A percentile compares a stretch with the other conserved stretches of the same genome.
Conservation (phyloP, 2,113 vertebrate species). For the Chlorocebus sabaeus region DNA sequence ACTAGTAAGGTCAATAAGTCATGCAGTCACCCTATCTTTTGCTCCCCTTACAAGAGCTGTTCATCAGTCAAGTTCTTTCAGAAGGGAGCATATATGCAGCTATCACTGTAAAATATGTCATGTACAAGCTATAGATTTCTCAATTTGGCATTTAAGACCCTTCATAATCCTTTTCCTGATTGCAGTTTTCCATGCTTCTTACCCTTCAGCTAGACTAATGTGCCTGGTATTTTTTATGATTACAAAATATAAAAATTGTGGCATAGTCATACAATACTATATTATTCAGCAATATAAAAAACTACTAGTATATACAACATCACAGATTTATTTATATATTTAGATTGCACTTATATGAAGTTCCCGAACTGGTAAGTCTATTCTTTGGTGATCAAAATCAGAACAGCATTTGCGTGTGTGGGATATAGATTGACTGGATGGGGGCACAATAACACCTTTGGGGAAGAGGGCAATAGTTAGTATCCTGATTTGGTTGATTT, state of each 20-base stretch:
- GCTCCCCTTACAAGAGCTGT: background rate
- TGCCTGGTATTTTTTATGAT: background rate
- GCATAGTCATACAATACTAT: no score
- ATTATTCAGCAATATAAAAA: no score
- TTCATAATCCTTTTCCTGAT: background rate
- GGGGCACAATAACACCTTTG: no score
- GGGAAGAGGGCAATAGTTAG: no score
- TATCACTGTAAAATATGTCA: background rate
- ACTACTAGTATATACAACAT: no score
- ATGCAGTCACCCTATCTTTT: background rate
- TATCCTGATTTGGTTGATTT: no score
- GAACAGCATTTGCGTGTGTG: no score
- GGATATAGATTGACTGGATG: no score
- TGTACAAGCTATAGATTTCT: background rate
- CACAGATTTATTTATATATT: no score
- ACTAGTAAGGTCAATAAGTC: background rate
- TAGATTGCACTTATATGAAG: no score
- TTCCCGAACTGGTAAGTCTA: no score
- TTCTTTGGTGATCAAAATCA: no score
- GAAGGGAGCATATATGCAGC: background rate
- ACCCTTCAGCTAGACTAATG: background rate
- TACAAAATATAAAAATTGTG: background rate
- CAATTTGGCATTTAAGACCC: background rate
- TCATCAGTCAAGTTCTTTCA: background rate
- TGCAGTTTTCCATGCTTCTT: background rate